Evolutionary conservation across 1,140 invertebrate species (phyloP).

Genomic region (Adelges cooleyi): DNA sequence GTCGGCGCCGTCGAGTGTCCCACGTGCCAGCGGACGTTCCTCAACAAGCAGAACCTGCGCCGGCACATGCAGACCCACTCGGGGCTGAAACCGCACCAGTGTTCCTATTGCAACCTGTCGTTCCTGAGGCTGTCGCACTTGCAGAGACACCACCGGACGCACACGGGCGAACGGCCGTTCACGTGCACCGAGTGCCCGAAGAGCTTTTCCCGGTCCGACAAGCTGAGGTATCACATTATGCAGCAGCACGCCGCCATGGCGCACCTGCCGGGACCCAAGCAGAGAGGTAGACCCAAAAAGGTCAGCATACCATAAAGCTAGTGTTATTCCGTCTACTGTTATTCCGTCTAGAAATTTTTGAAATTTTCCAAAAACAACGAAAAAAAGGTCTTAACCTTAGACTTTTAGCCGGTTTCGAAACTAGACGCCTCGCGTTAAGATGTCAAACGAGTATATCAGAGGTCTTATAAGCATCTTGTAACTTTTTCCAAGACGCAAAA

Average conservation of each 20-base stretch:
- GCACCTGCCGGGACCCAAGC: conserved; percentile 16
- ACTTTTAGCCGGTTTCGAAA: too few relatives aligned
- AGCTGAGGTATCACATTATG: conserved; percentile 34
- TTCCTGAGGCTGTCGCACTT: conserved; percentile 40
- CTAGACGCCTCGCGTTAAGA: too few relatives aligned
- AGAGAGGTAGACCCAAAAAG: conserved; percentile 33
- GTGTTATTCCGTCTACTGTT: too few relatives aligned
- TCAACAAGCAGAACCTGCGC: conserved; percentile 34
- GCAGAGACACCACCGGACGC: conserved; percentile 40
- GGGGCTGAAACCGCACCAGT: conserved; percentile 38
- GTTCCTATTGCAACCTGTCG: conserved; percentile 39
- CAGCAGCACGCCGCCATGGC: conserved; percentile 32
- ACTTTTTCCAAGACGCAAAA: too few relatives aligned
- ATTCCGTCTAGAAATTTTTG: too few relatives aligned
- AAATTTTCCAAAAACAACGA: too few relatives aligned
- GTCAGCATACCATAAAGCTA: conserved; percentile 28
- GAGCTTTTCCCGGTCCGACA: conserved; percentile 35
- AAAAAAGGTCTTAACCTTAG: too few relatives aligned
- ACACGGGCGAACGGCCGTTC: conserved; percentile 39
- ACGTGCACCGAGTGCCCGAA: conserved; percentile 34
- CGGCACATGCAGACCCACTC: conserved; percentile 38
- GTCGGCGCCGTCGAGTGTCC: conserved; percentile 31
- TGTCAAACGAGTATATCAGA: too few relatives aligned
- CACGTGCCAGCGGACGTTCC: conserved; percentile 33
- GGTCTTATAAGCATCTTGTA: too few relatives aligned